A percentile compares a stretch with the other conserved stretches of the same genome.
These are phyloP conservation scores for Apantesis nais DNA, from an alignment of 2,888 invertebrate species.

Conservation along the genomic window DNA sequence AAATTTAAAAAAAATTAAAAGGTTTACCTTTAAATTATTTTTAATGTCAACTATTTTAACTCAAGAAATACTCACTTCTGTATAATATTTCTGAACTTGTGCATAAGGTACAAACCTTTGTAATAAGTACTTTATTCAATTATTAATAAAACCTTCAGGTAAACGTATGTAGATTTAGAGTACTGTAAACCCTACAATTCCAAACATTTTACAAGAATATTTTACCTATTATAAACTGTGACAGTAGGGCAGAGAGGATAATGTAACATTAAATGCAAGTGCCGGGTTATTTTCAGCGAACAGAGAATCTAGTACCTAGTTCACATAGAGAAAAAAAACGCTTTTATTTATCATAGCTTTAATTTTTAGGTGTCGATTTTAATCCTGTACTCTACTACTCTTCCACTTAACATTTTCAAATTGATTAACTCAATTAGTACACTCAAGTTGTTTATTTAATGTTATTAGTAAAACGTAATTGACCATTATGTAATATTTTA, in stretches of 20 bases:
- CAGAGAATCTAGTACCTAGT: conserved; percentile 31
- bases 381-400: no score
- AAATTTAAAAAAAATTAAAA: no score
- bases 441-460: no score
- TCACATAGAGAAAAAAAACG: conserved; percentile 30
- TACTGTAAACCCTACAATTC: background rate
- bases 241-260: conserved; percentile 30
- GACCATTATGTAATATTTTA: no score
- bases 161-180: background rate
- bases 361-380: no score
- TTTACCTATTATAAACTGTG: conserved; percentile 30
- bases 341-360: conserved; percentile 31
- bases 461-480: no score
- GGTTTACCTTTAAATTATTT: no score
- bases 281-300: conserved; percentile 29
- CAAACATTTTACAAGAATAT: conserved; percentile 17
- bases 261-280: conserved; percentile 24
- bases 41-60: background rate
- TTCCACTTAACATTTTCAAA: no score
- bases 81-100: background rate
- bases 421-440: no score
- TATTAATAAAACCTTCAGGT: background rate
- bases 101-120: background rate
- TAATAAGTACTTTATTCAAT: background rate
- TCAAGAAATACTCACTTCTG: background rate